Evolutionary conservation across 2,113 vertebrate genomes (phyloP).

Genomic region (Prolemur simus): DNA sequence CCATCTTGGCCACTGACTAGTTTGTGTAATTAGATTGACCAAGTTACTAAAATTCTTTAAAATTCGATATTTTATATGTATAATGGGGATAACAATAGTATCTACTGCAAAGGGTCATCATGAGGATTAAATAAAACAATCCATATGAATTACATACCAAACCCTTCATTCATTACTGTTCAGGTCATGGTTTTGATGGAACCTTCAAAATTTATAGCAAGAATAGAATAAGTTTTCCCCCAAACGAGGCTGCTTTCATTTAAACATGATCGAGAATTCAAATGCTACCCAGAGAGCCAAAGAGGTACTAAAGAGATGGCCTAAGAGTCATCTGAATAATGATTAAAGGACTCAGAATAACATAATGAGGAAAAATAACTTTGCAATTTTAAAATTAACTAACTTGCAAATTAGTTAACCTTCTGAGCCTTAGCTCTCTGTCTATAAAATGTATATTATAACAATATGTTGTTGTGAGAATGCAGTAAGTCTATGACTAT

Average conservation of each 20-base stretch:
- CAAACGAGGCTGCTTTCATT: neutral
- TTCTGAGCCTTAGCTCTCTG: neutral
- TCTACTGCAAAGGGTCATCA: neutral
- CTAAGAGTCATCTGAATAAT: neutral
- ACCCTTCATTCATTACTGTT: neutral
- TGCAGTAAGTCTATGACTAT: neutral
- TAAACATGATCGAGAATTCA: slow-evolving; percentile 13
- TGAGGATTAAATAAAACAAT: neutral
- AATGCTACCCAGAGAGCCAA: neutral
- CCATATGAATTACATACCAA: neutral
- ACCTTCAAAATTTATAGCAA: neutral
- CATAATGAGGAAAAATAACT: neutral
- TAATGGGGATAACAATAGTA: neutral
- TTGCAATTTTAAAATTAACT: slow-evolving; percentile 21
- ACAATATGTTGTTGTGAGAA: neutral
- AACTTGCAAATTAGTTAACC: neutral
- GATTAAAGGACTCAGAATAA: slow-evolving; percentile 25
- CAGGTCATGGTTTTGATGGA: neutral
- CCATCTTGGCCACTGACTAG: neutral
- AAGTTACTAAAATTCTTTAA: slow-evolving; percentile 6
- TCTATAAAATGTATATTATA: neutral
- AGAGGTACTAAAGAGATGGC: neutral
- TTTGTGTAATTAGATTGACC: neutral
- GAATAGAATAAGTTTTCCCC: neutral
- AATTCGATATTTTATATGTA: neutral